Conservation (phyloP, 2,113 vertebrate species). For the Tympanuchus pallidicinctus region DNA sequence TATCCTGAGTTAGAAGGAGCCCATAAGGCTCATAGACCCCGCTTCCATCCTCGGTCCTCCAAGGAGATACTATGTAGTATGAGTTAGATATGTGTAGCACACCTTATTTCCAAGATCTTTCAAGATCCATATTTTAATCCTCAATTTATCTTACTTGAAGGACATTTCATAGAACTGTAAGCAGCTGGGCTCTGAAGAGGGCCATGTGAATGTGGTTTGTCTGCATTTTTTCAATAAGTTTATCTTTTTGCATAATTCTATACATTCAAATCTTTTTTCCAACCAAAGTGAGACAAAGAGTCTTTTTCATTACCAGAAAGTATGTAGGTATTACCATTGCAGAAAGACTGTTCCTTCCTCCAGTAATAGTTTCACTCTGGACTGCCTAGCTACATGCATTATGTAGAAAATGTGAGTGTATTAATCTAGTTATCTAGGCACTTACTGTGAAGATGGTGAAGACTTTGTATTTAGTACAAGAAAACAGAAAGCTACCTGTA, state of each 20-base stretch:
- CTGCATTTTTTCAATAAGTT: background rate
- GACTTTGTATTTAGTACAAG: background rate
- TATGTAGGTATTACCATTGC: background rate
- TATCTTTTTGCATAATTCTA: background rate
- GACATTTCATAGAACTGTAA: background rate
- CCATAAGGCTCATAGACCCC: background rate
- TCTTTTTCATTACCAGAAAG: background rate
- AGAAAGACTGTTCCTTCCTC: background rate
- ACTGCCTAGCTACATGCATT: background rate
- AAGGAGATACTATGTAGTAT: background rate
- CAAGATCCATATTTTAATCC: background rate
- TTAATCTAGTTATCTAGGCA: background rate
- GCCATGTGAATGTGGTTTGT: fast-evolving
- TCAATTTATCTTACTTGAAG: background rate
- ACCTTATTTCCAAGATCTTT: background rate
- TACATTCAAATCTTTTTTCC: background rate
- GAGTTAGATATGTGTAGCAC: background rate
- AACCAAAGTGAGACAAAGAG: background rate
- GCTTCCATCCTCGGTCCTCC: background rate
- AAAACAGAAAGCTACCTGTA: background rate
- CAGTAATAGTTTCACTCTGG: background rate
- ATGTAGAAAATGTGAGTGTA: background rate
- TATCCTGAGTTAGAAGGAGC: background rate
- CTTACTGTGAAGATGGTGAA: background rate
- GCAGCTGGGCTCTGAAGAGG: background rate